Conservation (phyloP, 92 coral and sea anemone species). For the Porites divaricata region DNA sequence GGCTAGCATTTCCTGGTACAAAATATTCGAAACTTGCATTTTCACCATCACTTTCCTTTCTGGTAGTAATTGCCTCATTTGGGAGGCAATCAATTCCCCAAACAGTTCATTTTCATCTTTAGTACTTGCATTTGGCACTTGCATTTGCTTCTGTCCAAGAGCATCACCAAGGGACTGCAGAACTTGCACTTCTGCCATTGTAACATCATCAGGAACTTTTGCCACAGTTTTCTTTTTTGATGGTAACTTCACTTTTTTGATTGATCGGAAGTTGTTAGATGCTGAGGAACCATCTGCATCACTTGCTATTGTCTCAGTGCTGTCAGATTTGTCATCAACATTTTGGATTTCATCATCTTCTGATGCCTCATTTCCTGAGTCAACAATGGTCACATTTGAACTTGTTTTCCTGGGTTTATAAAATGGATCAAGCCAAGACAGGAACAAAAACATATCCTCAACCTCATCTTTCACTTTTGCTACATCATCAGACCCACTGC, state of each 20-base stretch:
- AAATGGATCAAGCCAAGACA: conserved; percentile 61
- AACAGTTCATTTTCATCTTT: conserved; percentile 70
- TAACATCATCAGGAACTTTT: too few relatives aligned
- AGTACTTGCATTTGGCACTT: too few relatives aligned
- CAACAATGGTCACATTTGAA: conserved; percentile 34
- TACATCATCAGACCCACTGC: conserved; percentile 59
- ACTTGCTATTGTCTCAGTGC: too few relatives aligned
- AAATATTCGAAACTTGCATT: conserved; percentile 59
- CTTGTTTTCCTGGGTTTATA: conserved; percentile 63
- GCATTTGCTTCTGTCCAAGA: conserved; percentile 25
- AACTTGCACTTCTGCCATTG: conserved; percentile 47
- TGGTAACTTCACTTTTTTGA: conserved; percentile 8
- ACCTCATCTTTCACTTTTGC: conserved; percentile 48
- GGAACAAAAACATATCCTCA: conserved; percentile 48
- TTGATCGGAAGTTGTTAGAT: conserved; percentile 31
- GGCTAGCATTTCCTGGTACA: conserved; percentile 53
- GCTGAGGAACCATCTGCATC: too few relatives aligned
- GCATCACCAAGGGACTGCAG: conserved; percentile 44
- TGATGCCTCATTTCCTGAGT: conserved; percentile 29
- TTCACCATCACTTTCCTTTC: conserved; percentile 42
- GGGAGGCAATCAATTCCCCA: conserved; percentile 51
- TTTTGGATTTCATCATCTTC: conserved; percentile 23
- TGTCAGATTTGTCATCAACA: conserved; percentile 36
- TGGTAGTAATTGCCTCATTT: conserved; percentile 50
- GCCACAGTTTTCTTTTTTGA: not conserved